phyloP scores from a whole-genome alignment of 1,140 invertebrate genomes.

The Zelostemma sp. region DNA sequence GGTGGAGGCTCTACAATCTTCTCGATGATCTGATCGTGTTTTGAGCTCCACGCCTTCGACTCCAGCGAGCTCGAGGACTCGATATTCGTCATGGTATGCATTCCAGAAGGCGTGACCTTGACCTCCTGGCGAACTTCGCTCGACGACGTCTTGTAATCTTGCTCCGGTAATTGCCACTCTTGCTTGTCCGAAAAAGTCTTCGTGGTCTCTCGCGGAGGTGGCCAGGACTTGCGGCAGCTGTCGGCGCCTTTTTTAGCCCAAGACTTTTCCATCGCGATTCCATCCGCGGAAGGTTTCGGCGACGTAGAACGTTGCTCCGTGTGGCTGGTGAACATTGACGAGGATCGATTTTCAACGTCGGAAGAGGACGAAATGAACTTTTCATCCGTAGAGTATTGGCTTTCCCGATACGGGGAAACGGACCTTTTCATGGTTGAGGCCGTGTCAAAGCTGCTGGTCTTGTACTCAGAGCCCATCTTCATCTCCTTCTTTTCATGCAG shows the following conservation, averaged over 20 bases:
- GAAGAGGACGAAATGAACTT: slow-evolving; percentile 55
- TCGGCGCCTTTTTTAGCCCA: slow-evolving; percentile 73
- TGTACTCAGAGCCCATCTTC: slow-evolving; percentile 35
- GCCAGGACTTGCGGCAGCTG: slow-evolving; percentile 70
- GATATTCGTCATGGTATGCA: slow-evolving; percentile 56
- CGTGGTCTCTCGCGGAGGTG: slow-evolving; percentile 53
- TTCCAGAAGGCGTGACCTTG: slow-evolving; percentile 55
- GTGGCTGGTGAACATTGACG: slow-evolving; percentile 51
- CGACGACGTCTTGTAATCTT: slow-evolving; percentile 59
- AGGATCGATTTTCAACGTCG: slow-evolving; percentile 56
- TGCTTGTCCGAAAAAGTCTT: slow-evolving; percentile 48
- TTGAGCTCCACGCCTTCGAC: slow-evolving; percentile 59
- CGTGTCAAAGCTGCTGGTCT: slow-evolving; percentile 13
- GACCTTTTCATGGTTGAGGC: slow-evolving; percentile 15
- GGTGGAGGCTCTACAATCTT: slow-evolving; percentile 48
- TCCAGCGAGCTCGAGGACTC: slow-evolving; percentile 61
- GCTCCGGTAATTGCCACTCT: slow-evolving; percentile 55
- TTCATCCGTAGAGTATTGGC: slow-evolving; percentile 28
- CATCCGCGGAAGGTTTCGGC: slow-evolving; percentile 73
- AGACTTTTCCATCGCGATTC: slow-evolving; percentile 74
- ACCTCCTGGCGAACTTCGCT: slow-evolving; percentile 58
- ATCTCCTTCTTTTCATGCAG: slow-evolving; percentile 31
- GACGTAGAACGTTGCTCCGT: slow-evolving; percentile 58
- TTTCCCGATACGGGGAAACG: slow-evolving; percentile 19
- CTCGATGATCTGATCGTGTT: slow-evolving; percentile 52